Conservation (phyloP, 2,888 invertebrate species). For the Heteropelma amictum region DNA sequence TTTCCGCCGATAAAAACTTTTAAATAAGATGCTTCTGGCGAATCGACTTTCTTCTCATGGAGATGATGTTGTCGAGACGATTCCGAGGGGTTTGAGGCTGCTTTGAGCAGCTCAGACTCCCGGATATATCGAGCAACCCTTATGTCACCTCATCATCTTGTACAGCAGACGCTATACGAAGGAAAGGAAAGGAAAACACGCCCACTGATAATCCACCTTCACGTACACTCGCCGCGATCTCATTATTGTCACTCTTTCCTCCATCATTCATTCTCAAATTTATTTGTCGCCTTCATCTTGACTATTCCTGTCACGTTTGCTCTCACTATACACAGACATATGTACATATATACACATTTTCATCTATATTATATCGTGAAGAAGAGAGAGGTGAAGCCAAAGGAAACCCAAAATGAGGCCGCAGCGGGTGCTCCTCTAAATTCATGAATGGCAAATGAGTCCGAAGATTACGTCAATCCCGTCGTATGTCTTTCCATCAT, state of each 20-base stretch:
- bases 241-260: slow-evolving; percentile 57
- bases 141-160: slow-evolving; percentile 31
- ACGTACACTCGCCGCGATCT: slow-evolving; percentile 68
- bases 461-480: slow-evolving; percentile 67
- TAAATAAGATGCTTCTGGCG: slow-evolving; percentile 74
- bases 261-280: slow-evolving; percentile 66
- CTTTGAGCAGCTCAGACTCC: slow-evolving; percentile 49
- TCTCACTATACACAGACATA: slow-evolving; percentile 19
- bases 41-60: slow-evolving; percentile 70
- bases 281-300: slow-evolving; percentile 32
- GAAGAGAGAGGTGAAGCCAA: slow-evolving; percentile 53
- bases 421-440: slow-evolving; percentile 41
- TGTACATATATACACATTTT: slow-evolving; percentile 43
- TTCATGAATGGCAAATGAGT: slow-evolving; percentile 71
- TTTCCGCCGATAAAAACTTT: slow-evolving; percentile 73
- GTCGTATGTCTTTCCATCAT: slow-evolving; percentile 62
- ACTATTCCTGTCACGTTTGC: slow-evolving; percentile 39
- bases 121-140: slow-evolving; percentile 53
- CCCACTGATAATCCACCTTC: slow-evolving; percentile 55
- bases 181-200: slow-evolving; percentile 6
- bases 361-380: slow-evolving; percentile 46
- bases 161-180: slow-evolving; percentile 14
- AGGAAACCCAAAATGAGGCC: slow-evolving; percentile 66
- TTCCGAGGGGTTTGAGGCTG: slow-evolving; percentile 3
- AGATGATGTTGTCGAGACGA: slow-evolving; percentile 53